Conservation (phyloP, 1,140 invertebrate genomes). For the Chrysopa pallens region DNA sequence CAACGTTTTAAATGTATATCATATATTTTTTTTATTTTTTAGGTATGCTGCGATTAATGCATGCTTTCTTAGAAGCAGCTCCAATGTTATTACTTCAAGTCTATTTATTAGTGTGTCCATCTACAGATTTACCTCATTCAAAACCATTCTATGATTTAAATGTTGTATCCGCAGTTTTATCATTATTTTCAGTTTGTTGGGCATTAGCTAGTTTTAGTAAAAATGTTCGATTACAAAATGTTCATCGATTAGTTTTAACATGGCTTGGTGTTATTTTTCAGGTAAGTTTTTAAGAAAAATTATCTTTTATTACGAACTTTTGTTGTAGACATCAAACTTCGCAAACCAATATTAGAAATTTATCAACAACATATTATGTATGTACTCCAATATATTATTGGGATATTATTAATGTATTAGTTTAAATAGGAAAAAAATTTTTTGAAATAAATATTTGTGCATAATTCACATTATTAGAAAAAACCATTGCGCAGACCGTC, state of each 20-base stretch:
- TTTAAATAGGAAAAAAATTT: too few species aligned
- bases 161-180: conserved; percentile 62
- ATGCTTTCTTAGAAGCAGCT: conserved; percentile 73
- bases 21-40: conserved; percentile 2
- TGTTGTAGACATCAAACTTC: too few species aligned
- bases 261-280: conserved; percentile 80
- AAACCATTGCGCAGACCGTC: too few species aligned
- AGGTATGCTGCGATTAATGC: conserved; percentile 62
- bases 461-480: too few species aligned
- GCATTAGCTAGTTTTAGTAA: conserved; percentile 79
- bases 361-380: too few species aligned
- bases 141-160: conserved; percentile 54
- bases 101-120: conserved; percentile 46
- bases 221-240: conserved; percentile 58
- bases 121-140: conserved; percentile 17
- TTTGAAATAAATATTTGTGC: too few species aligned
- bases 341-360: too few species aligned
- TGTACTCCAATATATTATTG: too few species aligned
- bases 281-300: conserved; percentile 13
- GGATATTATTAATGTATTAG: too few species aligned
- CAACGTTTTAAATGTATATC: too few species aligned
- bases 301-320: neutral
- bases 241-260: conserved; percentile 67
- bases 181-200: conserved; percentile 76
- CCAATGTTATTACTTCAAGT: conserved; percentile 73